Conservation (phyloP, 2,797 vertebrate species). For the Limosa lapponica region DNA sequence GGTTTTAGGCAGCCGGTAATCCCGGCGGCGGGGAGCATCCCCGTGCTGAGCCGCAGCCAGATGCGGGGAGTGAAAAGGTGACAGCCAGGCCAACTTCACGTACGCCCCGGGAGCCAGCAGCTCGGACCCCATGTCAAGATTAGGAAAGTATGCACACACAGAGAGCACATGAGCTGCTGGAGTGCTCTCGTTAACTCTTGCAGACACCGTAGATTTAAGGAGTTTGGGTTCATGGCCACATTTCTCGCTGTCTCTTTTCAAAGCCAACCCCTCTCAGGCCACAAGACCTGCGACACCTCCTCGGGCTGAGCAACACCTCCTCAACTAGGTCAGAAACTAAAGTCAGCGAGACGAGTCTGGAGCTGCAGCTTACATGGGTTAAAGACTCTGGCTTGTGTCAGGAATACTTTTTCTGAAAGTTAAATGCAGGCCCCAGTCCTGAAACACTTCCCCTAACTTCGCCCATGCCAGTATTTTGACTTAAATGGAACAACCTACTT, state of each 20-base stretch:
- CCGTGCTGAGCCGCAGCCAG: neutral
- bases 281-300: neutral
- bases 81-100: slow-evolving; percentile 55
- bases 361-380: neutral
- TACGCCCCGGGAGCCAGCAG: slow-evolving; percentile 33
- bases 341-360: neutral
- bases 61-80: slow-evolving; percentile 16
- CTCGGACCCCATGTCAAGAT: slow-evolving; percentile 68
- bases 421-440: slow-evolving; percentile 9
- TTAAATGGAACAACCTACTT: slow-evolving; percentile 48
- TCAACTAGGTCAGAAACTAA: neutral
- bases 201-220: rapidly evolving
- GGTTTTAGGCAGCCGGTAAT: neutral
- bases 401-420: slow-evolving; percentile 33
- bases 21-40: neutral
- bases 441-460: slow-evolving; percentile 23
- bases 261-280: neutral
- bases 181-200: slow-evolving; percentile 55
- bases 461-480: slow-evolving; percentile 26
- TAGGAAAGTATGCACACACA: slow-evolving; percentile 69
- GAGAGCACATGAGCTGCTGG: slow-evolving; percentile 56
- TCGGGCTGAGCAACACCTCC: neutral
- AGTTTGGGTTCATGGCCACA: rapidly evolving
- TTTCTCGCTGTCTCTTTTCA: neutral
- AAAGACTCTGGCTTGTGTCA: slow-evolving; percentile 46